Evolutionary conservation across 92 coral and sea anemone species (phyloP).

Genomic region (Porites divaricata): DNA sequence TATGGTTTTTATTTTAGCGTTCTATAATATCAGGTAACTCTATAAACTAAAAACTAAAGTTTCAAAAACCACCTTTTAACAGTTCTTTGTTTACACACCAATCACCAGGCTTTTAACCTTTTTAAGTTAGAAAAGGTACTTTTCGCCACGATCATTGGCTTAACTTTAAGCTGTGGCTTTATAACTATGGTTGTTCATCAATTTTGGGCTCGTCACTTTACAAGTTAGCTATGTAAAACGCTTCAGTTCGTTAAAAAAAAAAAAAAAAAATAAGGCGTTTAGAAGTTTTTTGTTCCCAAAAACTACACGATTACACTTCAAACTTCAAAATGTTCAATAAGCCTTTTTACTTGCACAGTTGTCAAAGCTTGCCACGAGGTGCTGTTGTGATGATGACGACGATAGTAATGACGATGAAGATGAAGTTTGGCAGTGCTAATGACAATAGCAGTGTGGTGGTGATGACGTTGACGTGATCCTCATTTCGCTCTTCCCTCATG

Average conservation of each 20-base stretch:
- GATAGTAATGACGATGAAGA: neutral
- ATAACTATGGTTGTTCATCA: too few relatives aligned
- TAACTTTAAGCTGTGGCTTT: too few relatives aligned
- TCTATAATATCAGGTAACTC: neutral
- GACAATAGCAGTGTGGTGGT: constrained; percentile 15
- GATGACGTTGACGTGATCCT: constrained; percentile 14
- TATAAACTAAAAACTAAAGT: neutral
- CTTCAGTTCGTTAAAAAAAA: too few relatives aligned
- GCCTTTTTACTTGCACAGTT: too few relatives aligned
- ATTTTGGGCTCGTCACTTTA: too few relatives aligned
- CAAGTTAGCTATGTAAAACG: too few relatives aligned
- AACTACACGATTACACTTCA: too few relatives aligned
- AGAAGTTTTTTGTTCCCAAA: too few relatives aligned
- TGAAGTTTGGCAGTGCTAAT: constrained; percentile 3
- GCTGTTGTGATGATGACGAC: neutral
- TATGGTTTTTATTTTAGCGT: neutral
- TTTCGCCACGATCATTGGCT: too few relatives aligned
- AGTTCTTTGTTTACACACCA: neutral
- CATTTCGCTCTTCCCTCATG: neutral
- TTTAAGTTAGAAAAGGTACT: too few relatives aligned
- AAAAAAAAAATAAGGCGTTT: too few relatives aligned
- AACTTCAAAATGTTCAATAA: too few relatives aligned
- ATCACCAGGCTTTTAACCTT: neutral
- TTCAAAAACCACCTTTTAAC: neutral
- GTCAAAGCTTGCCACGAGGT: neutral